Percentiles rank a stretch among this genome's conserved stretches.
Evolutionary conservation across 1,140 invertebrate species (phyloP).

Genomic region (Scylla paramamosain): DNA sequence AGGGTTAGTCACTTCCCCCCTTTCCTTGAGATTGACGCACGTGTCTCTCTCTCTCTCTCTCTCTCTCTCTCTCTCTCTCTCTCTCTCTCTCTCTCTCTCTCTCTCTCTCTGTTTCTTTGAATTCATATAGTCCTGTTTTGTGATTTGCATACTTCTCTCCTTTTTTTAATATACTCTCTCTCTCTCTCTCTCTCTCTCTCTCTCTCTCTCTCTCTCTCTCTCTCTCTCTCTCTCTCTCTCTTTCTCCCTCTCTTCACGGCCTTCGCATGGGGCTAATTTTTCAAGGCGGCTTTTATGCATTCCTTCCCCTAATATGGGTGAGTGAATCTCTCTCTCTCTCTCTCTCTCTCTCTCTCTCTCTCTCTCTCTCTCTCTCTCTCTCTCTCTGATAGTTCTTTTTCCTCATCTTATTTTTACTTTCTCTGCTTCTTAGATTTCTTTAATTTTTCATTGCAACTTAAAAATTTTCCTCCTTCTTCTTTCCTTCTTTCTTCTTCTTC

Average conservation of each 20-base stretch:
- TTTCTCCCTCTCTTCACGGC: no score
- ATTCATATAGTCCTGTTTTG: not conserved
- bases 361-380: not conserved
- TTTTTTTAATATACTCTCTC: no score
- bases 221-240: no score
- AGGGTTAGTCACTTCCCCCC: not conserved
- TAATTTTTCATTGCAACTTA: no score
- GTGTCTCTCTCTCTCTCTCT: constrained; percentile 1
- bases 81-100: constrained; percentile 35
- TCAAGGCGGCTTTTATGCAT: not conserved
- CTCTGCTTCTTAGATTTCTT: no score
- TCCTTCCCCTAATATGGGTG: not conserved
- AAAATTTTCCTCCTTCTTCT: no score
- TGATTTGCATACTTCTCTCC: not conserved
- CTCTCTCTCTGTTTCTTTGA: not conserved
- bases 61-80: constrained; percentile 37
- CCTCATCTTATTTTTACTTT: no score
- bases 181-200: constrained; percentile 29
- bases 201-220: not conserved
- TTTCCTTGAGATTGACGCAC: not conserved
- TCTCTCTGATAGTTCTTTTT: not conserved
- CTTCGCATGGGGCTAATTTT: not conserved
- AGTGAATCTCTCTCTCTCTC: not conserved
- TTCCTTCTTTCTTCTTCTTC: no score
- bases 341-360: constrained; percentile 7